Evolutionary conservation across 2,113 vertebrate genomes (phyloP).

Genomic region (Hipposideros armiger): DNA sequence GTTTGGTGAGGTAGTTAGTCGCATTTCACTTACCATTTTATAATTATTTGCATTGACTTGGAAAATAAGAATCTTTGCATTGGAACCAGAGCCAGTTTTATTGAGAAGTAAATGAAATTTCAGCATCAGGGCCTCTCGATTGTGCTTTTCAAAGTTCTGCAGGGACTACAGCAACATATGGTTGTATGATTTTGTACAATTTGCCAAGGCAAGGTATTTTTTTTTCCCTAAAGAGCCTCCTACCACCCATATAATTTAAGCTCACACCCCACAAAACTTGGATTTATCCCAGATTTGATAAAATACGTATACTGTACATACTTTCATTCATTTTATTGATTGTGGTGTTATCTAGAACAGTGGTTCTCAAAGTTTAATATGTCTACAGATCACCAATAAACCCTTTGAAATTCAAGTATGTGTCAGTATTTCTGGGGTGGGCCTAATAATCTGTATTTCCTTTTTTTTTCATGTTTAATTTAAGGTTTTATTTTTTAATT

Average conservation of each 20-base stretch:
- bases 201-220: background rate
- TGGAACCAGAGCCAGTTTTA: background rate
- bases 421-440: background rate
- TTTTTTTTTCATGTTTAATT: too few species aligned
- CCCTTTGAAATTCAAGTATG: background rate
- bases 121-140: background rate
- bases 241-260: background rate
- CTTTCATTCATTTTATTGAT: background rate
- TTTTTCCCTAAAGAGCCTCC: background rate
- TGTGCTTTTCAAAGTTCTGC: background rate
- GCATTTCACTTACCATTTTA: background rate
- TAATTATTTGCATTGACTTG: background rate
- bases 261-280: background rate
- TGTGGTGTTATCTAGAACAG: background rate
- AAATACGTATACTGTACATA: background rate
- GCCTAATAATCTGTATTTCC: background rate
- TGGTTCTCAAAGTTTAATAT: background rate
- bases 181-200: background rate
- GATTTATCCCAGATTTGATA: too few species aligned
- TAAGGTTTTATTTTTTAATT: too few species aligned
- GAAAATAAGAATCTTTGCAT: background rate
- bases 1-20: background rate
- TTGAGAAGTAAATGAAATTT: background rate
- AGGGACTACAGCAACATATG: background rate
- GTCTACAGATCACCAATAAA: background rate